Evolutionary conservation across 1,140 invertebrate species (phyloP).

Genomic region (Drosophila takahashii): DNA sequence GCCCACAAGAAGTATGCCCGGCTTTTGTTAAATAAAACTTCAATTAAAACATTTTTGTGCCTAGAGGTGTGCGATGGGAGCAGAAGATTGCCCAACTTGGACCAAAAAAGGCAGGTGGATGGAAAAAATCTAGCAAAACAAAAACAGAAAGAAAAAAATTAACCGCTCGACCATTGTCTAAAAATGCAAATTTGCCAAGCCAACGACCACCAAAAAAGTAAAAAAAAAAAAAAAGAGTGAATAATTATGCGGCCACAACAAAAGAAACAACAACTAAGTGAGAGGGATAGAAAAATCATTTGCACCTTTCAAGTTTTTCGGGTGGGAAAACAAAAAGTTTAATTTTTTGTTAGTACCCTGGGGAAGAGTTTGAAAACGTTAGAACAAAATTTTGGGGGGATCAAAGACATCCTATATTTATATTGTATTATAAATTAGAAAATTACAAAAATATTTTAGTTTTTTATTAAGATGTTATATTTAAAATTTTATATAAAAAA

Average conservation of each 20-base stretch:
- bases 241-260: conserved; percentile 67
- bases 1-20: conserved; percentile 29
- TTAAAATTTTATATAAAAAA: too few relatives aligned
- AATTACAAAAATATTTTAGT: too few relatives aligned
- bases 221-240: conserved; percentile 64
- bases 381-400: not conserved
- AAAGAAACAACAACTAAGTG: conserved; percentile 38
- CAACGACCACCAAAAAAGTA: conserved; percentile 32
- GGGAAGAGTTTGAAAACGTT: conserved; percentile 4
- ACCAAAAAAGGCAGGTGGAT: conserved; percentile 49
- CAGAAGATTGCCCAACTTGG: conserved; percentile 60
- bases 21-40: conserved; percentile 76
- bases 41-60: conserved; percentile 76
- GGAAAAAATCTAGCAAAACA: conserved; percentile 20
- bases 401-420: too few relatives aligned
- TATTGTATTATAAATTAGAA: too few relatives aligned
- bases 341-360: conserved; percentile 15
- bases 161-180: conserved; percentile 66
- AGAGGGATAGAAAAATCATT: conserved; percentile 52
- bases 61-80: conserved; percentile 34
- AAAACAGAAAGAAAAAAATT: conserved; percentile 43
- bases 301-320: conserved; percentile 69
- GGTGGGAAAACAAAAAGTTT: conserved; percentile 32
- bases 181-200: conserved; percentile 75
- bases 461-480: too few relatives aligned